Percentiles rank a stretch among this genome's conserved stretches.
These are phyloP conservation scores for Trissolcus basalis DNA, from an alignment of 1,140 invertebrate genomes.

Conservation along the genomic window DNA sequence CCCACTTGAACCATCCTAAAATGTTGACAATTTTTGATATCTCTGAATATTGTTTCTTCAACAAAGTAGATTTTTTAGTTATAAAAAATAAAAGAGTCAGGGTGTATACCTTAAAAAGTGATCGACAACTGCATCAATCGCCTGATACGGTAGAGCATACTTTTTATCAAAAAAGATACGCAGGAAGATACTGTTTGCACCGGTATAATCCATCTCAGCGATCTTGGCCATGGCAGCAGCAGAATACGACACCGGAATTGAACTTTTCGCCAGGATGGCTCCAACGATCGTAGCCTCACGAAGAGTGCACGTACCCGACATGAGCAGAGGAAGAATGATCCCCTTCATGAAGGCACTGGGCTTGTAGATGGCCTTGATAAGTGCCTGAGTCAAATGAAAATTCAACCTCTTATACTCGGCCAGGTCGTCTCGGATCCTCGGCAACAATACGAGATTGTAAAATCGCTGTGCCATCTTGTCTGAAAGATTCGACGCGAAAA, in stretches of 20 bases:
- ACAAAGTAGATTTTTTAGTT: too few relatives aligned
- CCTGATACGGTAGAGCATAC: constrained; percentile 96
- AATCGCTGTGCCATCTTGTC: constrained; percentile 98
- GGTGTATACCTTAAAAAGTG: constrained; percentile 87
- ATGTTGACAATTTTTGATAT: too few relatives aligned
- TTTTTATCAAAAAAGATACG: constrained; percentile 97
- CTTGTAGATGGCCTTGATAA: constrained; percentile 96
- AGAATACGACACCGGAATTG: constrained; percentile 97
- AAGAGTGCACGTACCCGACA: constrained; percentile 94
- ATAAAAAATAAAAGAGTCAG: constrained; percentile 14
- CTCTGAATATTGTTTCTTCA: too few relatives aligned
- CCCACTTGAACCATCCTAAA: too few relatives aligned
- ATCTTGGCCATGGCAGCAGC: constrained; percentile 96
- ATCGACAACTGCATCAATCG: constrained; percentile 96
- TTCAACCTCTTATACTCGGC: constrained; percentile 96
- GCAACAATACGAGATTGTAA: constrained; percentile 94
- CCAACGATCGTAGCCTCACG: constrained; percentile 96
- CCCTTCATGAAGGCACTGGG: constrained; percentile 99
- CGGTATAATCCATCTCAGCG: constrained; percentile 98
- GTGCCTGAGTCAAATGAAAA: constrained; percentile 96
- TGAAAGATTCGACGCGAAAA: constrained; percentile 97
- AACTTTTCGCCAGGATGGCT: constrained; percentile 92
- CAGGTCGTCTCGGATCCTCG: constrained; percentile 95
- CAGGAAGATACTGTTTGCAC: constrained; percentile 97
- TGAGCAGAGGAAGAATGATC: constrained; percentile 91